Conservation (phyloP, 1,140 invertebrate species). For the Drosophila sproati region DNA sequence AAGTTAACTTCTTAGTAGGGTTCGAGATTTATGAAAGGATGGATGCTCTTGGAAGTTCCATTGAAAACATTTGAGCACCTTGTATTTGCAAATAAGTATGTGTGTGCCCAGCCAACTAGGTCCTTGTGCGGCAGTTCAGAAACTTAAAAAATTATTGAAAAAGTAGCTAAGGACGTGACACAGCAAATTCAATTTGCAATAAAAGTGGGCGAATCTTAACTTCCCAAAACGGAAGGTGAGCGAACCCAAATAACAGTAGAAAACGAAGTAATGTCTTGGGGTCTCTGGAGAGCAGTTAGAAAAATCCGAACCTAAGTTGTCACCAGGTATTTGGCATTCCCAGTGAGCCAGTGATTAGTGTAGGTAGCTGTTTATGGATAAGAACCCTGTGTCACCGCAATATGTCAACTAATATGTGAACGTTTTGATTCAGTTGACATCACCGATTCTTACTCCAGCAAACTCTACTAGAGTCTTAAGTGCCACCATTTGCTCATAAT, state of each 20-base stretch:
- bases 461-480: constrained; percentile 15
- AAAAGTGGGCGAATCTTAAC: constrained; percentile 48
- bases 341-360: neutral
- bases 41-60: no score
- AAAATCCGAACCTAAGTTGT: constrained; percentile 36
- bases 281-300: constrained; percentile 37
- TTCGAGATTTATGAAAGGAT: no score
- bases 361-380: neutral
- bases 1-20: no score
- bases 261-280: no score
- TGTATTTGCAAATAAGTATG: constrained; percentile 27
- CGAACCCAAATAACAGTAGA: neutral
- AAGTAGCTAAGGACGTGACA: constrained; percentile 70
- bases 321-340: neutral
- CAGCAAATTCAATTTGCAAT: constrained; percentile 79
- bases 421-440: constrained; percentile 4
- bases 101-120: constrained; percentile 2
- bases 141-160: constrained; percentile 69
- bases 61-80: constrained; percentile 33
- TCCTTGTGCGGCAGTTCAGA: constrained; percentile 55
- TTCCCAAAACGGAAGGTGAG: neutral
- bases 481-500: constrained; percentile 20
- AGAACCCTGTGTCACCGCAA: constrained; percentile 9
- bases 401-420: constrained; percentile 11
- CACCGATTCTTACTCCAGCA: neutral